Evolutionary conservation across 1,140 invertebrate species (phyloP), one percentile per base, ranked within the genome.

Genomic region (Neelides sp.): DNA sequence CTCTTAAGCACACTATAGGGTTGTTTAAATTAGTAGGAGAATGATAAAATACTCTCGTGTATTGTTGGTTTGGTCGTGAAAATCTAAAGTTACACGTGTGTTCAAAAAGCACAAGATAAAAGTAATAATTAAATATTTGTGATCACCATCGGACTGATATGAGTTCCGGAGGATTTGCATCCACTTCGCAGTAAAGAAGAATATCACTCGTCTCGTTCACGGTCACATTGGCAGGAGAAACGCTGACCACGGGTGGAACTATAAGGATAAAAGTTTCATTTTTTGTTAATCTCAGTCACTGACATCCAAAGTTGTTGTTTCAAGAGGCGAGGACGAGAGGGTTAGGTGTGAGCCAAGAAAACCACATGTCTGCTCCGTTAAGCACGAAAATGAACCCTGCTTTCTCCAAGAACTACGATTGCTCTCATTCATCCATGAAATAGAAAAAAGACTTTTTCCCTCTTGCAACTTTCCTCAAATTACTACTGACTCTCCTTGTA

Each of bases 221-320:
- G 0, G 80, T 83, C 46, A 85, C 74, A 62, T 85, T 82, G 3
- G 70, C 69, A 4, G 84, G 82, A 27, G 68, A 74, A 13, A 88
- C 76, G 32, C 68, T 72, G 1, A 88, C 80, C 42, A 85, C 78
- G 13, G 86, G 86, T 1, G 83, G 80, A 77, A 88, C 85, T 91
- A 72, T 7, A 54, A 59, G 44, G n/a, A 49, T 19, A 53, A 57
- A 47, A 35, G 35, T 43, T 43, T 19, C 41, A 12, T 43, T 22
- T 23, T 23, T 4, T 43, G 5, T 12, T 12, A 5, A 10, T 26
- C 23, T 17, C 7, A 32, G 22, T 8, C n/a, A 32, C 28, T 32
- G 7, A 5, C n/a, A 32, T 8, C 7, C 7, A 8, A 5, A 32
- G 28, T 32, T 13, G 28, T 32, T 32, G 28, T 32, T 32, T 32